Evolutionary conservation across 2,113 vertebrate genomes (phyloP), one percentile per base, ranked within the genome.

Genomic region (Eulemur rufifrons): DNA sequence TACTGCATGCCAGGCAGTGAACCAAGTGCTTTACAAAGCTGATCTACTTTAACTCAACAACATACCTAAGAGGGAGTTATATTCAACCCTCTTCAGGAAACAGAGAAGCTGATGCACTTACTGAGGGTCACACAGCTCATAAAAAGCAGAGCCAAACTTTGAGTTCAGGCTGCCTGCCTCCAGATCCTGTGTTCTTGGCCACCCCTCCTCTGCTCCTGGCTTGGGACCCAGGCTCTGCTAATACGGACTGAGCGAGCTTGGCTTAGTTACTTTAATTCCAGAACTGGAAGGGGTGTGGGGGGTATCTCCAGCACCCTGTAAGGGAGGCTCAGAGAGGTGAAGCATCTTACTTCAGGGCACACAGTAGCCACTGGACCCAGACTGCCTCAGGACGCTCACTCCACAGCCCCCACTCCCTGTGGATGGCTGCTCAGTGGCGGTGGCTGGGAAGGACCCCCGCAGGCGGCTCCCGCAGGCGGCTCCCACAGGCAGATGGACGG

Each of bases 21-120:
- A 37, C 37, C 69, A n/a, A 77, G 69, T 2, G 56, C 61, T 54
- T 45, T 47, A 2, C 18, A 13, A 66, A 34, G 34, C 59, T 7
- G 20, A 61, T 59, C 73, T 77, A 47, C 74, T 68, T 52, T 27
- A 83, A 76, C 50, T 37, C 66, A 37, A 47, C 47, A 29, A 12
- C 17, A 3, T 42, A 13, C 52, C n/a, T 56, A 29, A 61, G 59
- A 68, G 25, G 45, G 76, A 71, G 13, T 12, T 25, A 1, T 9
- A 15, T 7, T 1, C 50, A 25, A 14, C 18, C 50, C 21, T 0
- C 8, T 63, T 56, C 52, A 42, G 74, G 21, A 87, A 90, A 64
- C 54, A 92, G 89, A 89, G 20, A 89, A 73, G 15, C 66, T 66
- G 91, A 50, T 85, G 18, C 11, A 47, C 18, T 97, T 64, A n/a